Percentiles rank a stretch among this genome's conserved stretches.
These are phyloP conservation scores for Apodemia mormo DNA, from an alignment of 2,888 invertebrate genomes.

Conservation along the genomic window DNA sequence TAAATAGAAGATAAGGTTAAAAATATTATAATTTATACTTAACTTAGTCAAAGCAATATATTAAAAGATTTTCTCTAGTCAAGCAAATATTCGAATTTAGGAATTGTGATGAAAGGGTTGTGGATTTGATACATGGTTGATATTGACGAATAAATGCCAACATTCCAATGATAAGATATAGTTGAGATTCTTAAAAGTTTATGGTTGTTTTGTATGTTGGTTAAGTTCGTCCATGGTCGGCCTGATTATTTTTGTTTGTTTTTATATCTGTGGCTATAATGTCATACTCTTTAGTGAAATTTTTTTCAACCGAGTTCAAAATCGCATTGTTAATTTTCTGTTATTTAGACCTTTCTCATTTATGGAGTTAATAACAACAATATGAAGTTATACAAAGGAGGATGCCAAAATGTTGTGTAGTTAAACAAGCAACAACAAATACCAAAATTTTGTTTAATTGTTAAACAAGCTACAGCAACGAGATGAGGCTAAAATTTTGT, in stretches of 20 bases:
- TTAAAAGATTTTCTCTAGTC: constrained; percentile 19
- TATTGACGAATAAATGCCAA: constrained; percentile 26
- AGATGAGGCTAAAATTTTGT: too few relatives aligned
- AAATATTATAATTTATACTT: background rate
- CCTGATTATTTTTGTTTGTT: constrained; percentile 14
- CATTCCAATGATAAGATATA: constrained; percentile 23
- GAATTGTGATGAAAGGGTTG: constrained; percentile 29
- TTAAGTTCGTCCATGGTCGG: constrained; percentile 18
- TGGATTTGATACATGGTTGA: constrained; percentile 24
- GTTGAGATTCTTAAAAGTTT: constrained; percentile 10
- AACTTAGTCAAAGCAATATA: background rate
- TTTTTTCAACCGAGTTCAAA: background rate
- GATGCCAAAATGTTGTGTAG: background rate
- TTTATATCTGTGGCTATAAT: background rate
- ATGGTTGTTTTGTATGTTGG: constrained; percentile 16
- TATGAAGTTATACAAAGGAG: background rate
- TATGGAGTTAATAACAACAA: background rate
- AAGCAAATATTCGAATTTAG: constrained; percentile 23
- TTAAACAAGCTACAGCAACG: too few relatives aligned
- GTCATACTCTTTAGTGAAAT: background rate
- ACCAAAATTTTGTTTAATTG: too few relatives aligned
- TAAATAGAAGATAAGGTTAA: background rate
- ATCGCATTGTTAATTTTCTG: background rate
- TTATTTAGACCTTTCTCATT: background rate
- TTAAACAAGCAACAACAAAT: too few relatives aligned